Base-by-base conservation (phyloP, 2,888 invertebrate genomes). In the Drosophila barbarae region DNA sequence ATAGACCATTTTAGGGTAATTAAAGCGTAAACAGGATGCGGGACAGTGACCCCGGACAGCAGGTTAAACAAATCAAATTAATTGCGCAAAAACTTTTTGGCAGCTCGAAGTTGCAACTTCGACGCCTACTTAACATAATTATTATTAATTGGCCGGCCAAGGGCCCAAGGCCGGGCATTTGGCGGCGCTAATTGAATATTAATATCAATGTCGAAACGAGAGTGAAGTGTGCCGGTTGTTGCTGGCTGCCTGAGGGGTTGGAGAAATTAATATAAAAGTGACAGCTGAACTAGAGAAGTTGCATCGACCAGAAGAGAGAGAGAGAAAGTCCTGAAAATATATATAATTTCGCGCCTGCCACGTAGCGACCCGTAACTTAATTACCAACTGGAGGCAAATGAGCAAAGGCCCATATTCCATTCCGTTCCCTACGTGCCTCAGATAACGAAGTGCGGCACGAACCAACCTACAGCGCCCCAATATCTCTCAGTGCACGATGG, bases 141-240 rank as follows among this genome's bases (percentile, higher is more conserved):
- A 71, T 53, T 56, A 71, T 71, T 65, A 71, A 71, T 71, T 71
- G 49, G 55, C 46, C 36, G 35, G 56, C 50, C 36, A 30, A 44
- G 59, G 73, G 53, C 56, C 41, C 41, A 53, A 69, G 76, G 53
- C 61, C 61, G 71, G 51, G 50, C 54, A 47, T 52, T 71, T 46
- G 58, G 35, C 42, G 32, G 68, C 13, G 49, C 78, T 79, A 84
- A 84, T 79, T 81, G 84, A 79, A 81, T 77, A 84, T 79, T 80
- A 77, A 79, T 83, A 75, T 80, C 77, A 75, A 73, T 83, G 81
- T 71, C 74, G 58, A 83, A 81, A 56, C 56, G 50, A 60, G 69
- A 60, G 75, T 58, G 49, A 80, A 80, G 57, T 73, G 57, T 52
- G 50, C 52, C 36, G 10, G 36, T 26, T 26, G 26, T 15, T 41